Conservation (phyloP, 2,797 vertebrate genomes). For the Ispidina picta region DNA sequence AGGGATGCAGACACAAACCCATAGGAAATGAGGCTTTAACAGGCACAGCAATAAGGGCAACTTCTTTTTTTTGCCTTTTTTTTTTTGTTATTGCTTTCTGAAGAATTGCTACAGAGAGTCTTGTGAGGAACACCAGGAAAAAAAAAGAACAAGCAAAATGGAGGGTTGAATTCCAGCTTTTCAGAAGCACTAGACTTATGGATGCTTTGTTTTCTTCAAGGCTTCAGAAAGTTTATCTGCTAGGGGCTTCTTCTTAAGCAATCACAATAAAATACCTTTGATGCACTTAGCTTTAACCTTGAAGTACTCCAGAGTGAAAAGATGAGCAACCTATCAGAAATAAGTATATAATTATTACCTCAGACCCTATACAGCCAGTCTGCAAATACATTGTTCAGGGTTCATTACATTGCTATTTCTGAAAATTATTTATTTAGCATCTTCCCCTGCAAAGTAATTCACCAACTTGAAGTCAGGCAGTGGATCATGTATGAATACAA, state of each 20-base stretch:
- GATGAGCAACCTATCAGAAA: constrained; percentile 58
- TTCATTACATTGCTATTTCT: not conserved
- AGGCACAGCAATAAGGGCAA: not conserved
- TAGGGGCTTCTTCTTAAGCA: not conserved
- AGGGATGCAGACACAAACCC: not conserved
- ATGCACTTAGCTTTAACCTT: constrained; percentile 42
- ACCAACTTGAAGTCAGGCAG: not conserved
- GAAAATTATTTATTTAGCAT: not conserved
- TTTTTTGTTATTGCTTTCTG: not conserved
- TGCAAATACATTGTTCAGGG: not conserved
- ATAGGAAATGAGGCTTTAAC: not conserved
- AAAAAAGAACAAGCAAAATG: not conserved
- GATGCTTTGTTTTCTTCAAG: not conserved
- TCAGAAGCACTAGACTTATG: not conserved
- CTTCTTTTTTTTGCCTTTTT: not conserved
- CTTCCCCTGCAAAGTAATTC: not conserved
- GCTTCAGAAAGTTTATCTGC: constrained; percentile 43
- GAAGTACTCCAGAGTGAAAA: constrained; percentile 41
- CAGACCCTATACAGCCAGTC: not conserved
- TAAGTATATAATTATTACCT: constrained; percentile 45
- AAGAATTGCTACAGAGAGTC: not conserved
- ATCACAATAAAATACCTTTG: constrained; percentile 41
- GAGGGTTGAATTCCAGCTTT: not conserved
- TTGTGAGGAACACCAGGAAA: not conserved
- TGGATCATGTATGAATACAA: not conserved